Evolutionary conservation across 2,888 invertebrate species (phyloP).

Genomic region (Agonopterix alstromeriana): DNA sequence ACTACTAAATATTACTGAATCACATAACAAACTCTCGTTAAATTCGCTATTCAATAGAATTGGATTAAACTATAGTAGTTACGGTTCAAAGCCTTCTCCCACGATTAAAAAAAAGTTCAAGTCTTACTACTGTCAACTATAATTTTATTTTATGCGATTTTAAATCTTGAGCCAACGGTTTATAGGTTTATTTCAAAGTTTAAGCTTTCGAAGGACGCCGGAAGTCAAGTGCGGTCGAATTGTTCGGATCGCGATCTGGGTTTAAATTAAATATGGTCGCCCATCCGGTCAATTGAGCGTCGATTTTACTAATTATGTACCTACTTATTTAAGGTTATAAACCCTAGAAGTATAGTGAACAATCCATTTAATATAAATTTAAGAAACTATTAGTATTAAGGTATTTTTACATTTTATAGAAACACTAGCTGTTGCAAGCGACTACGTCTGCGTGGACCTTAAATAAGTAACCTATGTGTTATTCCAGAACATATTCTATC

Average conservation of each 20-base stretch:
- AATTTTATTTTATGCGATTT: constrained; percentile 17
- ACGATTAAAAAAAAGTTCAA: constrained; percentile 31
- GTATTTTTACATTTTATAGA: no score
- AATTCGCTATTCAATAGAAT: constrained; percentile 13
- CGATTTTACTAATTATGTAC: constrained; percentile 27
- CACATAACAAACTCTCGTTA: constrained; percentile 12
- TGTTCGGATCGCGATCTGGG: constrained; percentile 57
- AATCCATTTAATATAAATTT: no score
- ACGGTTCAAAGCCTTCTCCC: constrained; percentile 47
- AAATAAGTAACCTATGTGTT: no score
- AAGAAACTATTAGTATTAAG: no score
- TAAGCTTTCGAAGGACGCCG: constrained; percentile 39
- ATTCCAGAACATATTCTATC: no score
- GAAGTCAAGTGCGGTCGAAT: constrained; percentile 57
- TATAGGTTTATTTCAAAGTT: constrained; percentile 13
- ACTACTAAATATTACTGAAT: constrained; percentile 15
- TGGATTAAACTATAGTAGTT: constrained; percentile 16
- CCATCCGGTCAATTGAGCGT: constrained; percentile 44
- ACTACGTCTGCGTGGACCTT: no score
- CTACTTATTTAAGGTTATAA: no score
- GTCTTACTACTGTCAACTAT: constrained; percentile 16
- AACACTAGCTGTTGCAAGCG: no score
- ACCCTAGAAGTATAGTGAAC: no score
- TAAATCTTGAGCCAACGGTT: constrained; percentile 18
- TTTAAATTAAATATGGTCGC: constrained; percentile 59